Evolutionary conservation across 2,797 vertebrate species (phyloP).

Genomic region (Hapalemur alaotrensis): DNA sequence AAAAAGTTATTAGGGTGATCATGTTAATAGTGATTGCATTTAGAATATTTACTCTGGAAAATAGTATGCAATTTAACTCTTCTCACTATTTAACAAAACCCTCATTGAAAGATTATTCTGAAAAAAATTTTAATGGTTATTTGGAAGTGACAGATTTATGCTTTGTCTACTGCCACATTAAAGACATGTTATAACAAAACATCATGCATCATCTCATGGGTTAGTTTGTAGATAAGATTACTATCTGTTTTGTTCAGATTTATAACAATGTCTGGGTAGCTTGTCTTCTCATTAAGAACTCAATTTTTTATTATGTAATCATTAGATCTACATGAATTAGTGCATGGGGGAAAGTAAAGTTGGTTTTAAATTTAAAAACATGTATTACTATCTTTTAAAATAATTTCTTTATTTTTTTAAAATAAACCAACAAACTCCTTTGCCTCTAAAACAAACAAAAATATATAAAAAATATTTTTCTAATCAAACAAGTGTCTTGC

Average conservation of each 20-base stretch:
- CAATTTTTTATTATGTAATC: conserved; percentile 75
- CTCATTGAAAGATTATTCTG: conserved; percentile 69
- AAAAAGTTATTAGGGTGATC: background rate
- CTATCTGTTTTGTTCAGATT: conserved; percentile 76
- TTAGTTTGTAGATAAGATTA: conserved; percentile 77
- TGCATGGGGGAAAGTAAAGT: background rate
- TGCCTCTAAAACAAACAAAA: background rate
- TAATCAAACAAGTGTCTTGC: background rate
- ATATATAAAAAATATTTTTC: background rate
- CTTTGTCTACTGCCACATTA: conserved; percentile 68
- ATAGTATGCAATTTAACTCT: conserved; percentile 26
- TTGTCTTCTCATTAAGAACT: conserved; percentile 65
- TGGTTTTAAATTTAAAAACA: background rate
- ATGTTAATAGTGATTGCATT: background rate
- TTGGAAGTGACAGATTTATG: conserved; percentile 63
- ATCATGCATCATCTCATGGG: conserved; percentile 70
- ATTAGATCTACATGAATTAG: conserved; percentile 63
- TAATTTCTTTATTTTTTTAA: background rate
- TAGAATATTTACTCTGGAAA: background rate
- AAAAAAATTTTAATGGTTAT: conserved; percentile 65
- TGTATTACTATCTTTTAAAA: background rate
- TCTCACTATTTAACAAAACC: conserved; percentile 68
- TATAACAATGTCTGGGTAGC: conserved; percentile 71
- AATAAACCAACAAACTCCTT: background rate
- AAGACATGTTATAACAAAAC: conserved; percentile 71